A percentile compares a stretch with the other conserved stretches of the same genome.
phyloP scores from a whole-genome alignment of 2,888 invertebrate genomes.

The Alentia gelatinosa region DNA sequence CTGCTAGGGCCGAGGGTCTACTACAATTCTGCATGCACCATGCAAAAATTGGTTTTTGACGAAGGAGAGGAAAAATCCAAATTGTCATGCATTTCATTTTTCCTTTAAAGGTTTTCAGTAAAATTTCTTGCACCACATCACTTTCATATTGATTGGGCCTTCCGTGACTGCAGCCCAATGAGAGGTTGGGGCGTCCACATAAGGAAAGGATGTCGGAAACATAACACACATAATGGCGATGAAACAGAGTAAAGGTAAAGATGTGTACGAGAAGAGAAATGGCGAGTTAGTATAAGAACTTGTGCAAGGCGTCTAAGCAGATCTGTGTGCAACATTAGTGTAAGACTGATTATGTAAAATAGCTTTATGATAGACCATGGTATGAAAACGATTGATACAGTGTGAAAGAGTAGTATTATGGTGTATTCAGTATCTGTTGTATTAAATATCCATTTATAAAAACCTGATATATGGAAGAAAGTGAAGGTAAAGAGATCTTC shows the following conservation, averaged over 20 bases:
- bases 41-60: slow-evolving; percentile 34
- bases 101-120: background rate
- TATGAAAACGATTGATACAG: background rate
- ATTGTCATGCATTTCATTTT: slow-evolving; percentile 27
- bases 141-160: slow-evolving; percentile 35
- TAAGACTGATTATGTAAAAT: background rate
- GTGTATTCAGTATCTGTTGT: too few species aligned
- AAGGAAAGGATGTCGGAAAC: too few species aligned
- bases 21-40: slow-evolving; percentile 53
- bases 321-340: slow-evolving; percentile 35
- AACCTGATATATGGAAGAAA: background rate
- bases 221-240: background rate
- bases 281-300: background rate
- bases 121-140: slow-evolving; percentile 49
- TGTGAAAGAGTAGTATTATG: background rate
- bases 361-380: background rate
- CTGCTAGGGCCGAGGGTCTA: slow-evolving; percentile 26
- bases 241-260: background rate
- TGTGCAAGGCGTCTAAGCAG: slow-evolving; percentile 52
- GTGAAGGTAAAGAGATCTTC: too few species aligned
- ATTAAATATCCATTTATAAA: too few species aligned
- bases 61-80: background rate
- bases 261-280: background rate
- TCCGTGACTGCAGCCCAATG: background rate
- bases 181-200: background rate